These are phyloP conservation scores for Ceratotherium simum DNA, from an alignment of 2,113 vertebrate species.

Conservation along the genomic window DNA sequence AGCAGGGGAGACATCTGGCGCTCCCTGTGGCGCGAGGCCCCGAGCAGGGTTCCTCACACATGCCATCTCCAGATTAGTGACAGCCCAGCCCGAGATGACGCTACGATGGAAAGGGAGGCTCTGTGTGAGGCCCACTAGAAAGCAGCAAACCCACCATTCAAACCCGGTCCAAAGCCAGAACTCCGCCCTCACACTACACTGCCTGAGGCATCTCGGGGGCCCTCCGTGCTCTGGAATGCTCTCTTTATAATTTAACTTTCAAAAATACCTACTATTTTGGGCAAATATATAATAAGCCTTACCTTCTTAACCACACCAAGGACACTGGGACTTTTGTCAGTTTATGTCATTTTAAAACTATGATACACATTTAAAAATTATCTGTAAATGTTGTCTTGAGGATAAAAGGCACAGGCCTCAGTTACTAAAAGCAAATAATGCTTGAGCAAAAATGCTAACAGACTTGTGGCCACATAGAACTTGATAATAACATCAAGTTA, in stretches of 20 bases:
- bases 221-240: neutral
- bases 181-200: neutral
- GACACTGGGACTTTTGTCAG: neutral
- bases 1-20: neutral
- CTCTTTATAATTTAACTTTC: neutral
- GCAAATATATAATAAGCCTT: neutral
- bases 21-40: neutral
- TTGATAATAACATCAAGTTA: neutral
- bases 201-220: neutral
- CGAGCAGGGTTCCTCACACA: neutral
- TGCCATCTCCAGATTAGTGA: neutral
- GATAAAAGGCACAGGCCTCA: neutral
- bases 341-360: neutral
- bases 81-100: accelerated
- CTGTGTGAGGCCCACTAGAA: neutral
- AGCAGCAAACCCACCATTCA: neutral
- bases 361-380: neutral
- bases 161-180: neutral
- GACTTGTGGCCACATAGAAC: neutral
- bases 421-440: neutral
- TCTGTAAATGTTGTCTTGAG: neutral
- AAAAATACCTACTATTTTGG: neutral
- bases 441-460: neutral
- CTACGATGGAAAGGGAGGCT: neutral
- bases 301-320: neutral